Percentiles rank a stretch among this genome's conserved stretches.
phyloP scores from a whole-genome alignment of 2,113 vertebrate species.

The Syngnathus floridae region DNA sequence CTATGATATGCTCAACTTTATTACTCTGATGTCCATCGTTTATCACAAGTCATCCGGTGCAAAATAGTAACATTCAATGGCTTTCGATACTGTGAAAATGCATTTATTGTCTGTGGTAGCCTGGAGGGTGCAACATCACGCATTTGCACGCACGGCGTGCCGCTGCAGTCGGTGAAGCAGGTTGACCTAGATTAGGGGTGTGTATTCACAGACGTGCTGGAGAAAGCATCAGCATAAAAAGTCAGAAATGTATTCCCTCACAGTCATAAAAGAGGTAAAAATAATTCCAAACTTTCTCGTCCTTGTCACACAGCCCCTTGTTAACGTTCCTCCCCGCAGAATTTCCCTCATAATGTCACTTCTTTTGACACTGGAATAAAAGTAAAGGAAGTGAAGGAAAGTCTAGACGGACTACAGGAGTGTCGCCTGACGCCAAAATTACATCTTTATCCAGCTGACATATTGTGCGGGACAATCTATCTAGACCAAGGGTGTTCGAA shows the following conservation, averaged over 20 bases:
- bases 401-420: neutral
- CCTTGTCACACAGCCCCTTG: conserved; percentile 2
- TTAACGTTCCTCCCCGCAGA: conserved; percentile 2
- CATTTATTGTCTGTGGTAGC: conserved; percentile 30
- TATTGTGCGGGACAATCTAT: neutral
- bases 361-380: conserved; percentile 6
- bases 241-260: conserved; percentile 44
- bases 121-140: conserved; percentile 21
- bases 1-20: conserved; percentile 25
- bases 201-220: conserved; percentile 50
- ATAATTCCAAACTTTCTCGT: conserved; percentile 33
- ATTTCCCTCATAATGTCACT: conserved; percentile 6
- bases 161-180: conserved; percentile 45
- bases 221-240: conserved; percentile 62
- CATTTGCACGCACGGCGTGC: neutral
- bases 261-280: conserved; percentile 24
- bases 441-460: neutral
- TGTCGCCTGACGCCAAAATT: neutral
- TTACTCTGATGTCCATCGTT: conserved; percentile 27
- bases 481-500: too few relatives aligned
- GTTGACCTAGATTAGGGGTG: conserved; percentile 64
- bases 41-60: conserved; percentile 14
- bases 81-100: conserved; percentile 17
- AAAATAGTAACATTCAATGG: conserved; percentile 22
- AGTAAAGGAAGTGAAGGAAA: neutral